A percentile compares a stretch with the other conserved stretches of the same genome.
These are phyloP conservation scores for Nycteola revayana DNA, from an alignment of 2,888 invertebrate species.

Conservation along the genomic window DNA sequence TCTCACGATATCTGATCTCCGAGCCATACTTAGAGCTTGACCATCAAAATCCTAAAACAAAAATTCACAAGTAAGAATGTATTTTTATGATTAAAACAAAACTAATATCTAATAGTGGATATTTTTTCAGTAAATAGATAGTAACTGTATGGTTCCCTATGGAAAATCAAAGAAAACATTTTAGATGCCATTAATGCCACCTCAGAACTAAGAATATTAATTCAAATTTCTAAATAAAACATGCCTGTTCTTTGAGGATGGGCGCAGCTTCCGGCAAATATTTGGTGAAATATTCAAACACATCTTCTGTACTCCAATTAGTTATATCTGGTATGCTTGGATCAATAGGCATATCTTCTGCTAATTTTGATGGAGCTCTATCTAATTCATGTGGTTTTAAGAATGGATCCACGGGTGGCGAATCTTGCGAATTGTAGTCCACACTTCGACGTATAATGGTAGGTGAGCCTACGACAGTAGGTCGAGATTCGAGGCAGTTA, in stretches of 20 bases:
- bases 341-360: conserved; percentile 79
- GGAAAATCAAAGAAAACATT: not conserved
- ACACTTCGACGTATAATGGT: conserved; percentile 54
- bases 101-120: no score
- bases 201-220: no score
- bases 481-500: conserved; percentile 81
- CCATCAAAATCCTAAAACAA: conserved; percentile 93
- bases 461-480: conserved; percentile 59
- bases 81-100: no score
- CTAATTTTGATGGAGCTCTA: conserved; percentile 60
- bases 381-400: conserved; percentile 73
- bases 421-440: conserved; percentile 49
- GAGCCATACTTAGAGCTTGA: conserved; percentile 90
- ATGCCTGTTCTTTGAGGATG: conserved; percentile 90
- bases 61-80: no score
- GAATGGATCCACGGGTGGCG: conserved; percentile 60
- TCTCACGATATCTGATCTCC: conserved; percentile 91
- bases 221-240: no score
- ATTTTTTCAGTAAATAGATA: no score
- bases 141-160: no score
- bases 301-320: conserved; percentile 92
- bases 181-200: no score
- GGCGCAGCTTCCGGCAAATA: conserved; percentile 91
- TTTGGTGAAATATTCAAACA: conserved; percentile 89
- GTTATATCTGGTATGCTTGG: conserved; percentile 89